Percentiles rank a stretch among this genome's conserved stretches.
Conservation (phyloP, 2,888 invertebrate species). For the Pandemis corylana region DNA sequence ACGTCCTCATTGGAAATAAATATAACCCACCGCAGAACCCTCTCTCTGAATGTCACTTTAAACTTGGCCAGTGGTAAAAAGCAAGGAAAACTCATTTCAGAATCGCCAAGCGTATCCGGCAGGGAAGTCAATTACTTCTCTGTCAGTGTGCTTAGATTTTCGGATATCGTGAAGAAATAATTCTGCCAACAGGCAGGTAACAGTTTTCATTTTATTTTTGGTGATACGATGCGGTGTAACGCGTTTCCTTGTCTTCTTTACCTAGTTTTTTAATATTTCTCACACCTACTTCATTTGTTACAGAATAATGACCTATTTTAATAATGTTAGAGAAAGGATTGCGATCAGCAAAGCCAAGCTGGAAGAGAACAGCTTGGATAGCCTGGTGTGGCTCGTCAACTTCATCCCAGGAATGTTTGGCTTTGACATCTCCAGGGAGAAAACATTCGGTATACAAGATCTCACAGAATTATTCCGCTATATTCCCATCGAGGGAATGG, state of each 20-base stretch:
- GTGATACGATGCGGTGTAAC: too few relatives aligned
- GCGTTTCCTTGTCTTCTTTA: not conserved
- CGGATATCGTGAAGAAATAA: too few relatives aligned
- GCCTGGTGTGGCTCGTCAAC: slow-evolving; percentile 63
- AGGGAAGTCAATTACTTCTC: not conserved
- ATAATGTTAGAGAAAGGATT: slow-evolving; percentile 43
- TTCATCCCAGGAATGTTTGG: slow-evolving; percentile 59
- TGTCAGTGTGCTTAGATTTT: not conserved
- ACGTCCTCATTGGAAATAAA: not conserved
- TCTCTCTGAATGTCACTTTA: not conserved
- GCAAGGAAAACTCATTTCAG: not conserved
- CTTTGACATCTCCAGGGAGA: slow-evolving; percentile 58
- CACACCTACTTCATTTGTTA: not conserved
- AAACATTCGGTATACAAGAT: slow-evolving; percentile 51
- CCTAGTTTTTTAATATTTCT: not conserved
- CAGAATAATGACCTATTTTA: slow-evolving; percentile 47
- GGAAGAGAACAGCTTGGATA: slow-evolving; percentile 56
- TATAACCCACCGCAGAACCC: not conserved
- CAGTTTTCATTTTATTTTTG: too few relatives aligned
- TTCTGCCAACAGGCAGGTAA: too few relatives aligned
- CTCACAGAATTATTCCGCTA: too few relatives aligned
- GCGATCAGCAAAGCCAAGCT: slow-evolving; percentile 49
- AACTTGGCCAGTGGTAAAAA: not conserved
- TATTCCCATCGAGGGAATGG: too few relatives aligned
- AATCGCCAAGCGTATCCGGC: not conserved